phyloP scores from a whole-genome alignment of 1,140 invertebrate genomes.

The Aphis craccivora region DNA sequence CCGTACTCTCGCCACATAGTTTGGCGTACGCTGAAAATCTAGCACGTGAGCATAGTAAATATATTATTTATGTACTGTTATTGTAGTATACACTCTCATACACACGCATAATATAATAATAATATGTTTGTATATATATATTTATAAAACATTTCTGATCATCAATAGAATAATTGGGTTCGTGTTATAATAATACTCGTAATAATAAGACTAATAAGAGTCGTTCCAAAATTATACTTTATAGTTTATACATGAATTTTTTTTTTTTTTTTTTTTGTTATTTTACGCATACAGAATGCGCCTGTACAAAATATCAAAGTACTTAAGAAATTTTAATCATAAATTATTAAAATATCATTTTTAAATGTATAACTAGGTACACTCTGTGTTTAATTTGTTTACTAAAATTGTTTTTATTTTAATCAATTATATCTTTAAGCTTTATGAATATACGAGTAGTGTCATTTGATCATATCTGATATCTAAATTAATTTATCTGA shows the following conservation, averaged over 20 bases:
- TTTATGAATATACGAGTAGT: too few species aligned
- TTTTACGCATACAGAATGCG: neutral
- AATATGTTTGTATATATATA: neutral
- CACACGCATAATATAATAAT: too few species aligned
- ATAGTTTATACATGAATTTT: neutral
- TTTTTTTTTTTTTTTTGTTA: neutral
- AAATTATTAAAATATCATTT: too few species aligned
- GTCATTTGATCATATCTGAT: neutral
- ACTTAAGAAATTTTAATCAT: too few species aligned
- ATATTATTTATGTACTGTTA: neutral
- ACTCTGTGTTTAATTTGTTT: too few species aligned
- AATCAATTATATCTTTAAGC: too few species aligned
- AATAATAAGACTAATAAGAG: too few species aligned
- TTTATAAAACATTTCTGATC: neutral
- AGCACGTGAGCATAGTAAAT: neutral
- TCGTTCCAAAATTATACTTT: neutral
- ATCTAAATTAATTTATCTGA: neutral
- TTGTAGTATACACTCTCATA: neutral
- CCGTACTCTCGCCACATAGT: conserved; percentile 25
- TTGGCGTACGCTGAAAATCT: conserved; percentile 21
- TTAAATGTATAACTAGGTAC: too few species aligned
- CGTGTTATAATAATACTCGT: neutral
- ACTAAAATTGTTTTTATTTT: too few species aligned
- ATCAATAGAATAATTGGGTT: neutral
- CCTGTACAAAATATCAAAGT: neutral